Conservation (phyloP, 1,140 invertebrate species). For the Diabrotica virgifera region DNA sequence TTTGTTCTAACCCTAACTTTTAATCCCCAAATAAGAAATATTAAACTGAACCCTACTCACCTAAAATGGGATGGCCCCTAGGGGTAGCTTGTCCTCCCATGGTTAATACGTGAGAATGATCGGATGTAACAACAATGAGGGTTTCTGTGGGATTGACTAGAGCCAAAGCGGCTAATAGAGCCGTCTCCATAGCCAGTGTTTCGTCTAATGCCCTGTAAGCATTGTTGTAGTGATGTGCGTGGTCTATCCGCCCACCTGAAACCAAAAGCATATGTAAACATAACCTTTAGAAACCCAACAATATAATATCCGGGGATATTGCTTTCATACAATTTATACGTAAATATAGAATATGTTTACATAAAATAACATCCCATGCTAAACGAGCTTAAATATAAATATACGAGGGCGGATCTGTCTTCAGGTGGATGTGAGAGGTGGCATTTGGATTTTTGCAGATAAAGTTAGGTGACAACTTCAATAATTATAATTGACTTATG, state of each 20-base stretch:
- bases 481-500: no score
- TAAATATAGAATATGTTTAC: no score
- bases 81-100: slow-evolving; percentile 67
- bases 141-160: slow-evolving; percentile 71
- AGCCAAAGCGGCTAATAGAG: slow-evolving; percentile 64
- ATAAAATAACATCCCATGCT: no score
- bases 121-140: slow-evolving; percentile 74
- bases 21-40: background rate
- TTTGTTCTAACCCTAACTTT: background rate
- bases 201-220: slow-evolving; percentile 75
- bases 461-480: no score
- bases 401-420: no score
- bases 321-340: no score
- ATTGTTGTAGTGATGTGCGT: slow-evolving; percentile 79
- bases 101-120: slow-evolving; percentile 79
- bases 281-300: no score
- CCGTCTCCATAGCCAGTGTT: slow-evolving; percentile 71
- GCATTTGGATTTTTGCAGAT: no score
- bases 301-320: no score
- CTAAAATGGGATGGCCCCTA: slow-evolving; percentile 61
- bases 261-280: slow-evolving; percentile 1
- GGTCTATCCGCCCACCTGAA: slow-evolving; percentile 77
- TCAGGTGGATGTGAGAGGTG: no score
- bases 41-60: slow-evolving; percentile 42
- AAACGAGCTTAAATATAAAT: no score